These are phyloP conservation scores for Ctena decussata DNA, from an alignment of 2,888 invertebrate genomes.

Conservation along the genomic window DNA sequence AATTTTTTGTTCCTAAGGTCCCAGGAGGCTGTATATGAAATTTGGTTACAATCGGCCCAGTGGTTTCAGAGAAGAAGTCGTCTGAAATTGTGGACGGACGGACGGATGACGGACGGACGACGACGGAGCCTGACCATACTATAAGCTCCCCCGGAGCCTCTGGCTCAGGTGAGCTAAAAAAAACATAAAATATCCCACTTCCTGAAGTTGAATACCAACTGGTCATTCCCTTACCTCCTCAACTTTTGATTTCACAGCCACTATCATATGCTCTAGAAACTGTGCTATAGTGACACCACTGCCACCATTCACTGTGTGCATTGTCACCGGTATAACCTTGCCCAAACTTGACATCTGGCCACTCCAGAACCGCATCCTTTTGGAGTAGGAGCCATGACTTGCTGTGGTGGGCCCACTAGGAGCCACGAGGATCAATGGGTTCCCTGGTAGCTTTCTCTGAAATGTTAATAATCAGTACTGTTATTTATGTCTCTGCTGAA, in stretches of 20 bases:
- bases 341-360: slow-evolving; percentile 90
- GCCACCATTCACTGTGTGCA: slow-evolving; percentile 88
- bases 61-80: too few relatives aligned
- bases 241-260: slow-evolving; percentile 90
- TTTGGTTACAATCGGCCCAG: too few relatives aligned
- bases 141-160: too few relatives aligned
- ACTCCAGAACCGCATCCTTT: slow-evolving; percentile 91
- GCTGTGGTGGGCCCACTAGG: slow-evolving; percentile 85
- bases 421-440: slow-evolving; percentile 87
- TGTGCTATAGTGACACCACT: slow-evolving; percentile 81
- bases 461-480: slow-evolving; percentile 40
- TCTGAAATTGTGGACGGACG: too few relatives aligned
- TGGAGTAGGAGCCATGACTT: slow-evolving; percentile 75
- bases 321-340: slow-evolving; percentile 89
- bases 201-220: too few relatives aligned
- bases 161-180: too few relatives aligned
- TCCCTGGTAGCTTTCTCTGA: slow-evolving; percentile 91
- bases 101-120: too few relatives aligned
- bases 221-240: slow-evolving; percentile 90
- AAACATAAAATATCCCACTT: too few relatives aligned
- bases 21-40: too few relatives aligned
- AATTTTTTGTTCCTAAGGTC: too few relatives aligned
- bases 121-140: too few relatives aligned
- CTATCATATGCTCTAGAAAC: slow-evolving; percentile 87
- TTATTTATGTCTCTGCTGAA: too few relatives aligned